These are phyloP conservation scores for Amphipoea oculea DNA, from an alignment of 2,888 invertebrate genomes.

Conservation along the genomic window DNA sequence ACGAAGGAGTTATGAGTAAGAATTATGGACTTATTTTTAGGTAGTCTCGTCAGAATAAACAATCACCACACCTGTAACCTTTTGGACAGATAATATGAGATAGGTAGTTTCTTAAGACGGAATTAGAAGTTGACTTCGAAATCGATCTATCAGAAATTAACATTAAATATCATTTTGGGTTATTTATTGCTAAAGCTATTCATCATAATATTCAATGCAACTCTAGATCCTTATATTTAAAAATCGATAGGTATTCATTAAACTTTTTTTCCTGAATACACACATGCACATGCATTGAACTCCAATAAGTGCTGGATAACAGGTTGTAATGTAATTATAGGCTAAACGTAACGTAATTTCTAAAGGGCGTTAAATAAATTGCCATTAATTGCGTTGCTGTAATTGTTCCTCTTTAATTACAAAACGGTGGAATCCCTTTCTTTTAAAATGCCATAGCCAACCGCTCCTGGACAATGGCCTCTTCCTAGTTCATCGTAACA, in stretches of 20 bases:
- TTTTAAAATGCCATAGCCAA: not conserved
- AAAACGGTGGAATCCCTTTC: not conserved
- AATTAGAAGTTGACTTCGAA: constrained; percentile 39
- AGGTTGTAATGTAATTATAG: constrained; percentile 2
- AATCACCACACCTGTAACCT: constrained; percentile 32
- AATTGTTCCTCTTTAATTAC: too few relatives aligned
- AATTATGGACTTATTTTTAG: constrained; percentile 7
- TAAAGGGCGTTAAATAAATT: constrained; percentile 13
- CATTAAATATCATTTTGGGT: constrained; percentile 50
- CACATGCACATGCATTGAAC: not conserved
- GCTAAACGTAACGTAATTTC: not conserved
- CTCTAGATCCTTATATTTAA: constrained; percentile 30
- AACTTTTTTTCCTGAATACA: not conserved
- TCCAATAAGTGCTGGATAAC: not conserved
- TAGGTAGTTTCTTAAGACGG: constrained; percentile 29
- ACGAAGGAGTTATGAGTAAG: not conserved
- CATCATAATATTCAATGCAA: constrained; percentile 57
- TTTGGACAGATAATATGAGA: constrained; percentile 15
- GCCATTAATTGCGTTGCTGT: too few relatives aligned
- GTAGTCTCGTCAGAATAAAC: constrained; percentile 6
- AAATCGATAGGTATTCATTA: constrained; percentile 27
- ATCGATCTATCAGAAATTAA: constrained; percentile 59
- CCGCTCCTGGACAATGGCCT: too few relatives aligned
- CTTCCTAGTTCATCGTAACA: not conserved
- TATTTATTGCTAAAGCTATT: constrained; percentile 53